Evolutionary conservation across 2,113 vertebrate species (phyloP).

Genomic region (Struthidea cinerea): DNA sequence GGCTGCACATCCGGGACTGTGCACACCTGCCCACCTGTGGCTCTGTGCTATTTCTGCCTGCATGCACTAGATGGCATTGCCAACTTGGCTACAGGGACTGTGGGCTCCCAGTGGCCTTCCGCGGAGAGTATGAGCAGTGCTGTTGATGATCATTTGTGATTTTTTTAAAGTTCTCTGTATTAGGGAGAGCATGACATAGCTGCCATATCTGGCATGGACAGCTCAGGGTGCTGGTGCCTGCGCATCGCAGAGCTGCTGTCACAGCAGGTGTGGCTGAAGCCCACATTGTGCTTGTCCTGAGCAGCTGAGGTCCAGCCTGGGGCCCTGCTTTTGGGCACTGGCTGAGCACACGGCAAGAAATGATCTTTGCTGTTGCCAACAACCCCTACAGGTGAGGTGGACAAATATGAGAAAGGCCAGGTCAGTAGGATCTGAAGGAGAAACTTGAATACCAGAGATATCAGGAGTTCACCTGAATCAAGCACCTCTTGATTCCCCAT

Average conservation of each 20-base stretch:
- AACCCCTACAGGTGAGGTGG: not conserved
- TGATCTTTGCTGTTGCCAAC: not conserved
- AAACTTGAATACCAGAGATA: not conserved
- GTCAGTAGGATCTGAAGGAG: not conserved
- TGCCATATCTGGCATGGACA: fast-evolving
- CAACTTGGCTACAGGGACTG: slow-evolving; percentile 57
- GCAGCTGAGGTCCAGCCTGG: not conserved
- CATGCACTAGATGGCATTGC: slow-evolving; percentile 76
- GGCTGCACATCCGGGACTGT: not conserved
- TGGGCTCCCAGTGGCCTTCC: not conserved
- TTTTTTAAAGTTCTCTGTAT: not conserved
- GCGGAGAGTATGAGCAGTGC: not conserved
- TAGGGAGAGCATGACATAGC: fast-evolving
- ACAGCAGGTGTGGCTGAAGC: fast-evolving
- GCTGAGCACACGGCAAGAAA: not conserved
- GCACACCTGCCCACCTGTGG: not conserved
- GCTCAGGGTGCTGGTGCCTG: not conserved
- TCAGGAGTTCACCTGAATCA: not conserved
- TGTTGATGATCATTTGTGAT: not conserved
- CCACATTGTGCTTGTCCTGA: fast-evolving
- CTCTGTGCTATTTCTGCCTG: slow-evolving; percentile 57
- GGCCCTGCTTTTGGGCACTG: not conserved
- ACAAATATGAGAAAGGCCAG: fast-evolving
- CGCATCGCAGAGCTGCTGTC: not conserved
- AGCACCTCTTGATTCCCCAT: not conserved